Conservation (phyloP, 53 echinoderm and acorn worm genomes). For the Paelopatides confundens region DNA sequence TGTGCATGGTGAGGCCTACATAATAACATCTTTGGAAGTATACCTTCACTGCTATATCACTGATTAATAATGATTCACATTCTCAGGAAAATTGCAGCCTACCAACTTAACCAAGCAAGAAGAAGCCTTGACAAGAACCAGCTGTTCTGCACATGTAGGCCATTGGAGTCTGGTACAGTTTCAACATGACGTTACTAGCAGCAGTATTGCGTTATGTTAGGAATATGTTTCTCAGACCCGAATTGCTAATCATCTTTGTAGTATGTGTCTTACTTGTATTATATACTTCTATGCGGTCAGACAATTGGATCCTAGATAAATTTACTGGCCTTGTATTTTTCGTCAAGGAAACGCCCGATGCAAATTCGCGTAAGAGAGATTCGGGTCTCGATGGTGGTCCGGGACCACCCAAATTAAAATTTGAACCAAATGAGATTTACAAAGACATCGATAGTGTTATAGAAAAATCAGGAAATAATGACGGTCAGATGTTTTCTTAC, state of each 20-base stretch:
- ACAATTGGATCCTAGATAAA: conserved; percentile 25
- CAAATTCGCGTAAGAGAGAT: background rate
- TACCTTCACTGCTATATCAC: too few relatives aligned
- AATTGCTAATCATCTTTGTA: background rate
- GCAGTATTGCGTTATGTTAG: conserved; percentile 18
- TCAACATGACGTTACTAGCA: conserved; percentile 18
- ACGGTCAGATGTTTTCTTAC: background rate
- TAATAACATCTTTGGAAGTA: too few relatives aligned
- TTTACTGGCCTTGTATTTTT: conserved; percentile 7
- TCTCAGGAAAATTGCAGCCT: too few relatives aligned
- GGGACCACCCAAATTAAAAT: conserved; percentile 6
- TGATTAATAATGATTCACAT: too few relatives aligned
- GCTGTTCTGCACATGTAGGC: too few relatives aligned
- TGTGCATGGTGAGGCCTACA: too few relatives aligned
- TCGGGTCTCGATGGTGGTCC: background rate
- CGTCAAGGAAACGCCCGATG: background rate
- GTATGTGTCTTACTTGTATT: background rate
- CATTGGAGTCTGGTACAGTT: too few relatives aligned
- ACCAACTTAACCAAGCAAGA: too few relatives aligned
- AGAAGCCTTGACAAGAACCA: too few relatives aligned
- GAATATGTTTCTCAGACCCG: conserved; percentile 2
- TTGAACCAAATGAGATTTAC: conserved; percentile 7
- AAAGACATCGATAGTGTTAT: background rate
- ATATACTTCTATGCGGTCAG: conserved; percentile 20
- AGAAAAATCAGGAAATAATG: background rate